A percentile compares a stretch with the other conserved stretches of the same genome.
phyloP scores from a whole-genome alignment of 2,113 vertebrate genomes.

The Ramphastos sulfuratus region DNA sequence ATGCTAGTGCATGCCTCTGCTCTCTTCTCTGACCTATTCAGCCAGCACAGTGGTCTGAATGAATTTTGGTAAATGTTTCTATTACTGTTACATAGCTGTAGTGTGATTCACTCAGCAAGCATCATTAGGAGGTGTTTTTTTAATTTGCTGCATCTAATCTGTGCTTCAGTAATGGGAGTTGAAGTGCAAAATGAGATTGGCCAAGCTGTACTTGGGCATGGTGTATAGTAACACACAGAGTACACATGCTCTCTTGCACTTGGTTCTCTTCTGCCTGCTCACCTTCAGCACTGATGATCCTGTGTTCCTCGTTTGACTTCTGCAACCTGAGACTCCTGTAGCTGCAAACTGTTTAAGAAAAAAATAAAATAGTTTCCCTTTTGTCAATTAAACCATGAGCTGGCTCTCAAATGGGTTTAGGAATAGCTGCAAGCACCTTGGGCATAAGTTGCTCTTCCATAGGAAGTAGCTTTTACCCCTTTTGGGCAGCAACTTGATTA shows the following conservation, averaged over 20 bases:
- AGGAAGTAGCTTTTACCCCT: not conserved
- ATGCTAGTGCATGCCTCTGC: not conserved
- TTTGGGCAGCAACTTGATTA: not conserved
- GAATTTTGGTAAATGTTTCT: not conserved
- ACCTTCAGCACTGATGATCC: not conserved
- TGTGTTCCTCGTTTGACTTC: not conserved
- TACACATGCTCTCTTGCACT: not conserved
- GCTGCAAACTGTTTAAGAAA: not conserved
- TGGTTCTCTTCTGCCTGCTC: not conserved
- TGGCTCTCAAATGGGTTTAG: too few relatives aligned
- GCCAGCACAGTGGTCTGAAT: not conserved
- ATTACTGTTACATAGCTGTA: not conserved
- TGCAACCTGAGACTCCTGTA: not conserved
- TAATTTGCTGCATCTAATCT: not conserved
- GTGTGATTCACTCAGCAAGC: not conserved
- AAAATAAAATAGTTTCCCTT: not conserved
- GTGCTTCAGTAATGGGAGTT: not conserved
- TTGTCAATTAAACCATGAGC: not conserved
- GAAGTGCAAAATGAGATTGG: constrained; percentile 23
- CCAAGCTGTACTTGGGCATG: not conserved
- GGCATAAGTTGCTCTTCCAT: fast-evolving
- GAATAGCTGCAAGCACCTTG: not conserved
- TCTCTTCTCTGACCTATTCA: not conserved
- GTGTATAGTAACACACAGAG: not conserved
- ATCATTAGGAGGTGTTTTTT: not conserved